Conservation (phyloP, 2,888 invertebrate genomes). For the Blastobasis lacticolella region DNA sequence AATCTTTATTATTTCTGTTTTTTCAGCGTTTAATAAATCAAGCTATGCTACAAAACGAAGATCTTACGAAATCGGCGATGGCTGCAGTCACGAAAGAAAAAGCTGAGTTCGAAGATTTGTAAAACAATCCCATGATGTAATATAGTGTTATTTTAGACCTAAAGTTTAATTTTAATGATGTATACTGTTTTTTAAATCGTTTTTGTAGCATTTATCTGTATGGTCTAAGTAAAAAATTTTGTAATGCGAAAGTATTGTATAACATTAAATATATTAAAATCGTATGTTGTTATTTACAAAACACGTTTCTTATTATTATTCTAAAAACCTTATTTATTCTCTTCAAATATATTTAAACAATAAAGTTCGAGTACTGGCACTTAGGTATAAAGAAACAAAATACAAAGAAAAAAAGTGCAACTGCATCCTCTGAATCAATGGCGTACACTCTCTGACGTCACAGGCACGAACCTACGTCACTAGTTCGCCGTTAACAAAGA, state of each 20-base stretch:
- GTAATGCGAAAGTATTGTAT: too few species aligned
- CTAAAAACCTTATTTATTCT: not conserved
- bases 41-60: constrained; percentile 92
- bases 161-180: too few species aligned
- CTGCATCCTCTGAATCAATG: too few species aligned
- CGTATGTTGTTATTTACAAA: too few species aligned
- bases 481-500: constrained; percentile 53
- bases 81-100: constrained; percentile 82
- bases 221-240: too few species aligned
- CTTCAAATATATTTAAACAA: not conserved
- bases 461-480: constrained; percentile 50
- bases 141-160: too few species aligned
- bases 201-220: too few species aligned
- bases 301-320: too few species aligned
- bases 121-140: not conserved
- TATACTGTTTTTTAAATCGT: too few species aligned
- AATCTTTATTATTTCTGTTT: constrained; percentile 14
- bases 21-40: constrained; percentile 87
- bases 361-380: not conserved
- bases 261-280: too few species aligned
- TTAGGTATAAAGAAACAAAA: not conserved
- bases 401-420: too few species aligned
- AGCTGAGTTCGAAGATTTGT: constrained; percentile 87
- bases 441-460: constrained; percentile 41
- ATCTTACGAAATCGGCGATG: constrained; percentile 85